Evolutionary conservation across 1,140 invertebrate genomes (phyloP).

Genomic region (Achroia grisella): DNA sequence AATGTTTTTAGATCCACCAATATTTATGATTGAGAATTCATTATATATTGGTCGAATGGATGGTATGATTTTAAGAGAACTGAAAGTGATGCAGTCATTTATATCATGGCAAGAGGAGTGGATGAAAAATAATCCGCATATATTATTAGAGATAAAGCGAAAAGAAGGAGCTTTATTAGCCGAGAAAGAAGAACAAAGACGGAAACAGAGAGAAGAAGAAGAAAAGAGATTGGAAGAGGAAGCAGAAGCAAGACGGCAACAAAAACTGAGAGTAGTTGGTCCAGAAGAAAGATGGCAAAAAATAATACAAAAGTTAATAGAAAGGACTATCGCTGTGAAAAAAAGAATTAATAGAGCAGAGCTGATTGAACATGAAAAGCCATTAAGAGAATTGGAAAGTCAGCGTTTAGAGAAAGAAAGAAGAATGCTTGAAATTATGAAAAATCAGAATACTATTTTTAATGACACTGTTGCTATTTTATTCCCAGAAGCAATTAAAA

Average conservation of each 20-base stretch:
- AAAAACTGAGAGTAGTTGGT: constrained; percentile 46
- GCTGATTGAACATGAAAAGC: constrained; percentile 64
- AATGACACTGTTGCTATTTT: constrained; percentile 68
- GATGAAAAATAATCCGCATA: constrained; percentile 58
- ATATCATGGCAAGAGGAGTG: constrained; percentile 56
- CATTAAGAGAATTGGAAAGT: constrained; percentile 60
- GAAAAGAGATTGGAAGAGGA: constrained; percentile 54
- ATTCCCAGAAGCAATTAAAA: constrained; percentile 66
- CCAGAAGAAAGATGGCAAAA: constrained; percentile 64
- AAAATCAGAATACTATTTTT: constrained; percentile 65
- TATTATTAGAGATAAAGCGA: constrained; percentile 52
- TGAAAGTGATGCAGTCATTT: constrained; percentile 56
- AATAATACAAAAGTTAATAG: constrained; percentile 63
- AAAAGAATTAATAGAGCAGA: constrained; percentile 64
- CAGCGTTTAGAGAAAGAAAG: constrained; percentile 59
- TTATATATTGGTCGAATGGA: constrained; percentile 40
- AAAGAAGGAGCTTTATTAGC: constrained; percentile 52
- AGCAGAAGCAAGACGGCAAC: constrained; percentile 43
- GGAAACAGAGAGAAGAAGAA: constrained; percentile 46
- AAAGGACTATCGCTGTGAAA: constrained; percentile 65
- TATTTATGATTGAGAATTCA: constrained; percentile 59
- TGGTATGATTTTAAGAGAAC: constrained; percentile 50
- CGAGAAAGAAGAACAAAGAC: constrained; percentile 61
- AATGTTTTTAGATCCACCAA: constrained; percentile 72
- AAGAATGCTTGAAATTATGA: constrained; percentile 68